Evolutionary conservation across 1,140 invertebrate genomes (phyloP), one percentile per base, ranked within the genome.

Genomic region (Monomorium pharaonis): DNA sequence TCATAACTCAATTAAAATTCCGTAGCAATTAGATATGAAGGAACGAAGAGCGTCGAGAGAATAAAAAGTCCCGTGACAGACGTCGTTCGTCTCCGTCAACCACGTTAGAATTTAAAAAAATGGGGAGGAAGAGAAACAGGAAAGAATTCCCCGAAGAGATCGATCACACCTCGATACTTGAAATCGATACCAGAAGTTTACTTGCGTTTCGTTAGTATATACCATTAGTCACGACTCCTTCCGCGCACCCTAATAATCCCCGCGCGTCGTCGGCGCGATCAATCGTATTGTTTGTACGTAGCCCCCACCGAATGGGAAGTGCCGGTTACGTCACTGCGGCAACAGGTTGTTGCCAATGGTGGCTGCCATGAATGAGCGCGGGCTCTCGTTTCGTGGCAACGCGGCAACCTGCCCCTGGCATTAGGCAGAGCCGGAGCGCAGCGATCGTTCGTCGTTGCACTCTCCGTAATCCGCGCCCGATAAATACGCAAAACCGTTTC

Each of bases 331-430:
- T 85, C 88, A 88, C 49, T 89, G 88, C 77, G 75, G 88, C 89
- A 90, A 90, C 88, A 90, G 89, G 89, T 90, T 90, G 88, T 87
- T 88, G 30, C 88, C 88, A 87, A 89, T 89, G 87, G 84, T 85
- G 89, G 77, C 88, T 80, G 51, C 49, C 78, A 86, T 89, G 88
- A 90, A 90, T 90, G 88, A 88, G 75, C 85, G 85, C 86, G 58
- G 69, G 60, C 74, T 76, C 84, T 76, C 84, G 63, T 89, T 89
- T 83, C 76, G 85, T 83, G 63, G 87, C 63, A 37, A 54, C 77
- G 33, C 84, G 75, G 56, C n/a, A n/a, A n/a, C 27, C 65, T 78
- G 58, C 58, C 58, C 51, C 69, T 78, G 49, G 10, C 51, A 54
- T 58, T 83, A 74, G 24, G 51, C 18, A 83, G 10, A 27, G 63